Conservation (phyloP, 2,113 vertebrate genomes). For the Nothobranchius furzeri region DNA sequence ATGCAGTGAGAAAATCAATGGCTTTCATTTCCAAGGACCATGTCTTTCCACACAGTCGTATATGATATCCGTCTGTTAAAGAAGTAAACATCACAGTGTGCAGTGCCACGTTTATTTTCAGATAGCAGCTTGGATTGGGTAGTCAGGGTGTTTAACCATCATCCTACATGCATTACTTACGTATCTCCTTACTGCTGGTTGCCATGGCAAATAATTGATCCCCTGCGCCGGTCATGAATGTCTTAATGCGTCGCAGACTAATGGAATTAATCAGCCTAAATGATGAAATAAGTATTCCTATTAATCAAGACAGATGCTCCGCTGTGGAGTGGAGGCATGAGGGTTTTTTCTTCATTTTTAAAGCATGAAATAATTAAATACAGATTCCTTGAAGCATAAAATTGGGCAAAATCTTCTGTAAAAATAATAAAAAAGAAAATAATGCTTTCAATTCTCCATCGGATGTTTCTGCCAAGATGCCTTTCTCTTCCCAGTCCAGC, state of each 20-base stretch:
- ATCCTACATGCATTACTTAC: conserved; percentile 23
- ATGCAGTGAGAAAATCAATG: conserved; percentile 65
- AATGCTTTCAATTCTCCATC: too few species aligned
- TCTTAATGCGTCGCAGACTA: conserved; percentile 71
- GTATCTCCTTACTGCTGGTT: conserved; percentile 50
- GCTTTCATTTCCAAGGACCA: conserved; percentile 44
- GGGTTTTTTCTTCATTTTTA: conserved; percentile 13
- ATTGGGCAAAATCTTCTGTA: neutral
- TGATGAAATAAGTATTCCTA: conserved; percentile 80
- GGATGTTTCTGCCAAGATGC: neutral
- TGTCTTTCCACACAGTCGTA: conserved; percentile 37
- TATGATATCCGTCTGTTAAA: conserved; percentile 34
- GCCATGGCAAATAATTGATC: conserved; percentile 74
- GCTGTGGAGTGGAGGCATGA: conserved; percentile 25
- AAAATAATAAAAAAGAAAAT: neutral
- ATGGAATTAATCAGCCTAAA: conserved; percentile 80
- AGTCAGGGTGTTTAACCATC: conserved; percentile 12
- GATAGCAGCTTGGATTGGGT: conserved; percentile 23
- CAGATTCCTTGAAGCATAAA: conserved; percentile 16
- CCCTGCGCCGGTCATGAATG: conserved; percentile 61
- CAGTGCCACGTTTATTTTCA: conserved; percentile 17
- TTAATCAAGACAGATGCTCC: conserved; percentile 74
- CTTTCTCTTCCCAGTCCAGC: neutral
- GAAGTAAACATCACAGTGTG: conserved; percentile 16
- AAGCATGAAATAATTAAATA: conserved; percentile 24